Percentiles rank a stretch among this genome's conserved stretches.
Conservation (phyloP, 2,888 invertebrate genomes). For the Catocala sponsa region DNA sequence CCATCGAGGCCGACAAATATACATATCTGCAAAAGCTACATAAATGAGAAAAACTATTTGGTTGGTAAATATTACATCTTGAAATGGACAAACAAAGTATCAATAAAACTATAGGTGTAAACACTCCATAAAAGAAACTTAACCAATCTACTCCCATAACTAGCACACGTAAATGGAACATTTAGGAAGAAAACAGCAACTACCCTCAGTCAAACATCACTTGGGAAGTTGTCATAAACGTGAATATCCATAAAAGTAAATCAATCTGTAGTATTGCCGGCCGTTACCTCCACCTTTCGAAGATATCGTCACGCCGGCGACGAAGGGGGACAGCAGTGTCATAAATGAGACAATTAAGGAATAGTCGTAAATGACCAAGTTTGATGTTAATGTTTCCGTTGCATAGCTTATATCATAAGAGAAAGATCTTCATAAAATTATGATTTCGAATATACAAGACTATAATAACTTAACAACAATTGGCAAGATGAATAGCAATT, state of each 20-base stretch:
- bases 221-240: conserved; percentile 46
- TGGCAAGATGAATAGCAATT: no score
- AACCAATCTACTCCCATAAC: conserved; percentile 2
- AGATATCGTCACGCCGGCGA: conserved; percentile 37
- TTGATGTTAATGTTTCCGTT: conserved; percentile 44
- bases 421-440: conserved; percentile 11
- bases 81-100: background rate
- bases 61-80: background rate
- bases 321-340: conserved; percentile 54
- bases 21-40: background rate
- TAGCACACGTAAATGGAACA: conserved; percentile 34
- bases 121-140: conserved; percentile 8
- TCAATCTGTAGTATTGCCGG: conserved; percentile 63
- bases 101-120: conserved; percentile 6
- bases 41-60: background rate
- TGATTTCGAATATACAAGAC: background rate
- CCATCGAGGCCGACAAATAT: no score
- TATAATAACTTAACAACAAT: no score
- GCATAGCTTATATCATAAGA: conserved; percentile 1
- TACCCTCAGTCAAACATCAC: conserved; percentile 27
- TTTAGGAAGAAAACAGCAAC: conserved; percentile 38
- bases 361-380: conserved; percentile 61
- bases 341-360: conserved; percentile 72
- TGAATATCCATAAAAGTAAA: conserved; percentile 61
- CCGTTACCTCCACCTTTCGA: conserved; percentile 55